phyloP scores from a whole-genome alignment of 2,888 invertebrate species.

The Andricus quercusramuli region DNA sequence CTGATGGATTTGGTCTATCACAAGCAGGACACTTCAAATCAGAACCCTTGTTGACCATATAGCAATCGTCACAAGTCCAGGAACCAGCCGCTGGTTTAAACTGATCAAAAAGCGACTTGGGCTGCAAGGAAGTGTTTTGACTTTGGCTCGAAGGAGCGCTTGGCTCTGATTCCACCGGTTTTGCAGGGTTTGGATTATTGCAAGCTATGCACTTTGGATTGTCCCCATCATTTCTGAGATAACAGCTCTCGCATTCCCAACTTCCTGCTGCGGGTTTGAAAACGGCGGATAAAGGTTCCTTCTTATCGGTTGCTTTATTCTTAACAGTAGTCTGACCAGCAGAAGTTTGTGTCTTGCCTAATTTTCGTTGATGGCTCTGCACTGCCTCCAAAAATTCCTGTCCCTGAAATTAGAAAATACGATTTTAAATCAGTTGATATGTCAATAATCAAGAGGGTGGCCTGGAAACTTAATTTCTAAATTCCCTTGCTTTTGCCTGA shows the following conservation, averaged over 20 bases:
- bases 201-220: conserved; percentile 82
- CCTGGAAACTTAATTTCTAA: no score
- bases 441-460: background rate
- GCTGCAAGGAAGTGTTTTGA: background rate
- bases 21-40: conserved; percentile 82
- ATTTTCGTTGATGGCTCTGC: conserved; percentile 52
- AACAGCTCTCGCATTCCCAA: conserved; percentile 87
- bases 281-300: conserved; percentile 59
- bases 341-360: conserved; percentile 40
- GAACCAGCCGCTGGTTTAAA: conserved; percentile 83
- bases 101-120: conserved; percentile 51
- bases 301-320: conserved; percentile 41
- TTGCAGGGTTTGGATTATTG: conserved; percentile 80
- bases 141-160: conserved; percentile 44
- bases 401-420: conserved; percentile 48
- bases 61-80: conserved; percentile 86
- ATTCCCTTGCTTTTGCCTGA: no score
- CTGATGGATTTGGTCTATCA: conserved; percentile 60
- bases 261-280: conserved; percentile 83
- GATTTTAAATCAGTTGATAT: background rate
- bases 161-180: background rate
- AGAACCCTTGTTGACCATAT: conserved; percentile 82
- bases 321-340: background rate
- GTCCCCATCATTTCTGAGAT: conserved; percentile 82
- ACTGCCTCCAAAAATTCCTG: conserved; percentile 56